These are phyloP conservation scores for Neria commutata DNA, from an alignment of 2,888 invertebrate species.

Conservation along the genomic window DNA sequence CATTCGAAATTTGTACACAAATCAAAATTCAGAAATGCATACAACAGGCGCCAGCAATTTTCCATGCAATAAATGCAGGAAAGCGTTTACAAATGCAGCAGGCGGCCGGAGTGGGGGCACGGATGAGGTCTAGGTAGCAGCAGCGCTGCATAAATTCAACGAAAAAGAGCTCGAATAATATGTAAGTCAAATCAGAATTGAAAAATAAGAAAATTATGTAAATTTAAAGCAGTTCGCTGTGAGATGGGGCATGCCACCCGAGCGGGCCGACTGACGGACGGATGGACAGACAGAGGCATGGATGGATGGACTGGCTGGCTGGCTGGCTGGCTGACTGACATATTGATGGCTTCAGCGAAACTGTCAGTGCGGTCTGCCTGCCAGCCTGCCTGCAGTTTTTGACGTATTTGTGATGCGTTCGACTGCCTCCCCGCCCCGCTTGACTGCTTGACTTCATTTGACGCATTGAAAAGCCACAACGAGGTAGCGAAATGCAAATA, in stretches of 20 bases:
- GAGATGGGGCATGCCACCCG: background rate
- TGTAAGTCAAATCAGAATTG: too few relatives aligned
- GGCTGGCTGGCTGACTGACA: background rate
- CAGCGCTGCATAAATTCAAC: too few relatives aligned
- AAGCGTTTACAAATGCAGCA: background rate
- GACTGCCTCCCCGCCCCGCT: background rate
- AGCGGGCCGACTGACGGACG: background rate
- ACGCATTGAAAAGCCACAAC: constrained; percentile 3
- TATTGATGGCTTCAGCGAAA: background rate
- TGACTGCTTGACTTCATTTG: background rate
- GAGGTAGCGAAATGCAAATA: constrained; percentile 14
- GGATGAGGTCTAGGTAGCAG: too few relatives aligned
- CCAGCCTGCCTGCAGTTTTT: background rate
- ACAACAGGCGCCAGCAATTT: background rate
- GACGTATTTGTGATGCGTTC: background rate
- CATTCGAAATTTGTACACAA: background rate
- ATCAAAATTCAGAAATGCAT: background rate
- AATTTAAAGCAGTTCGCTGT: background rate
- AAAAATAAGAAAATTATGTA: background rate
- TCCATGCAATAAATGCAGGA: background rate
- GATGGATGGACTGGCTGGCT: background rate
- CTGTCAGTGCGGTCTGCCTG: constrained; percentile 5
- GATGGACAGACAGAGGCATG: background rate
- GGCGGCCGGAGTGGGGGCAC: too few relatives aligned
- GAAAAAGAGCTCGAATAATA: too few relatives aligned